Evolutionary conservation across 2,797 vertebrate genomes (phyloP), one percentile per base, ranked within the genome.

Genomic region (Etheostoma nigrum): DNA sequence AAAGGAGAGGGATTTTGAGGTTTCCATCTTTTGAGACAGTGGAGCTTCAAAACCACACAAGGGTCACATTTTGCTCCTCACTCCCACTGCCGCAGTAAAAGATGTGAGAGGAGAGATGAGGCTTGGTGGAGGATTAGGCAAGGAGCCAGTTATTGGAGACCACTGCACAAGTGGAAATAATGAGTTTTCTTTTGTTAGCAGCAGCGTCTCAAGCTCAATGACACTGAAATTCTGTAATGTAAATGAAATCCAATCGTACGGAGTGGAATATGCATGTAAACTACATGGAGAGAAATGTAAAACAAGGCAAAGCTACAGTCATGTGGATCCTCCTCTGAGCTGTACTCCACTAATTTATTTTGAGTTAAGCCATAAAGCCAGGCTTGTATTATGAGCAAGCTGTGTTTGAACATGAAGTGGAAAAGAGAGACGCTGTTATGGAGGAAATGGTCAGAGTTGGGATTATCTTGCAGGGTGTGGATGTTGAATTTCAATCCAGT

Each of bases 11-110:
- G 85, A 82, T 82, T 87, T 75, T 77, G 89, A 82, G 86, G 85
- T 91, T 93, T 95, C 91, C 91, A 91, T 90, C 81, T 84, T 88
- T 88, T 89, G 82, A 88, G 87, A 87, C 88, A 83, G 87, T 66
- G 78, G 68, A 87, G 85, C 85, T 91, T 89, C 82, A 71, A 90
- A 57, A 91, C 89, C 92, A 84, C 89, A 76, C 82, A 62, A 88
- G 86, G 93, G 92, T 94, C 89, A 83, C 82, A 88, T 94, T 82
- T 81, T 88, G 79, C 86, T 80, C 62, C 79, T 79, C 84, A 53
- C 81, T 85, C 85, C 74, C 78, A 64, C 83, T 82, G 80, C 83
- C n/a, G 51, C 84, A 74, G 79, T 58, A 68, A 78, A n/a, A 80
- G 81, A 84, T 78, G 88, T 71, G 88, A 88, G 86, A 63, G 80